Evolutionary conservation across 2,113 vertebrate species (phyloP).

Genomic region (Semnornis frantzii): DNA sequence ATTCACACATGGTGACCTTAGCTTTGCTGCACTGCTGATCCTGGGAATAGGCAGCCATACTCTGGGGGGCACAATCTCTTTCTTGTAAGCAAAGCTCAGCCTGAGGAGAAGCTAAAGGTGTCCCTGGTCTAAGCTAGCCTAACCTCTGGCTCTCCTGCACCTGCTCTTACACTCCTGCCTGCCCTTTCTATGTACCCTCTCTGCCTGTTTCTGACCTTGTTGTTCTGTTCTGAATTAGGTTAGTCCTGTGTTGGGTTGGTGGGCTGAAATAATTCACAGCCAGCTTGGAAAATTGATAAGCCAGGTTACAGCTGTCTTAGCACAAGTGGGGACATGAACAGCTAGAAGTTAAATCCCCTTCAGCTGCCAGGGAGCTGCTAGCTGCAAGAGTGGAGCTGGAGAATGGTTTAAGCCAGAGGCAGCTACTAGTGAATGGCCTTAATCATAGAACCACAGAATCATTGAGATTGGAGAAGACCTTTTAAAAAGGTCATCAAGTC

Average conservation of each 20-base stretch:
- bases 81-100: not conserved
- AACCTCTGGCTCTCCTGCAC: not conserved
- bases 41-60: not conserved
- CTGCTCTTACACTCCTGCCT: not conserved
- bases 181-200: not conserved
- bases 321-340: not conserved
- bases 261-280: not conserved
- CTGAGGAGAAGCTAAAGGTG: not conserved
- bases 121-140: not conserved
- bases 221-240: not conserved
- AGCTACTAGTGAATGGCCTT: not conserved
- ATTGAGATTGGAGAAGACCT: too few relatives aligned
- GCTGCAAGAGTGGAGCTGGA: not conserved
- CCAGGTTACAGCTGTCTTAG: not conserved
- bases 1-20: not conserved
- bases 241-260: not conserved
- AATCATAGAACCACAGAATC: too few relatives aligned
- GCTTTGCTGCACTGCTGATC: not conserved
- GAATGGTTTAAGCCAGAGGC: not conserved
- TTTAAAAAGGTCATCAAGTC: too few relatives aligned
- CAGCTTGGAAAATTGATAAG: not conserved
- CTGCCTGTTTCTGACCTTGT: not conserved
- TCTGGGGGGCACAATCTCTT: not conserved
- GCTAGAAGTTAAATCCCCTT: not conserved
- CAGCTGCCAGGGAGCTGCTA: not conserved